Evolutionary conservation across 1,140 invertebrate species (phyloP).

Genomic region (Orchesella cincta): DNA sequence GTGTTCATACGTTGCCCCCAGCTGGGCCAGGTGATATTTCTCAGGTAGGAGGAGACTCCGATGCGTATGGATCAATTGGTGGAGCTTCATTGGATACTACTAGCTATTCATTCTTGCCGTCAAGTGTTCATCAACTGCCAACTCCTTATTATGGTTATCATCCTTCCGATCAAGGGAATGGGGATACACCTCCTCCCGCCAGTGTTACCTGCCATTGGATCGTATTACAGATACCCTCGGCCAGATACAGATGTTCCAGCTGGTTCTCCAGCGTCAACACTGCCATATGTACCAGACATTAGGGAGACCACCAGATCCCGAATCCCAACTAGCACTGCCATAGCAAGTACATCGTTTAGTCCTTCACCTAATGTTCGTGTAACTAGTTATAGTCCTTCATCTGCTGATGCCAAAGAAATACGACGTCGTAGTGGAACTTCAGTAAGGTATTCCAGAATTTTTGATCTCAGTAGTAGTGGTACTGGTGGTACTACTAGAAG

Average conservation of each 20-base stretch:
- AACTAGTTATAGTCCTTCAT: constrained; percentile 27
- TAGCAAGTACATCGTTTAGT: background rate
- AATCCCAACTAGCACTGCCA: constrained; percentile 26
- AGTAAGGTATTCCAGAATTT: constrained; percentile 35
- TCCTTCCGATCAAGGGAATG: constrained; percentile 32
- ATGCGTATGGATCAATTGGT: constrained; percentile 5
- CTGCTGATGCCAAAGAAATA: constrained; percentile 36
- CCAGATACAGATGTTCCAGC: constrained; percentile 42
- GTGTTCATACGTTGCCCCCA: constrained; percentile 33
- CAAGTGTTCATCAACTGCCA: constrained; percentile 32
- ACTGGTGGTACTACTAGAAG: background rate
- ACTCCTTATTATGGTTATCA: constrained; percentile 34
- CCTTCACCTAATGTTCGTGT: constrained; percentile 4
- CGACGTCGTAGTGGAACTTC: constrained; percentile 24
- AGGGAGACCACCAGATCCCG: constrained; percentile 28
- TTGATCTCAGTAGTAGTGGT: constrained; percentile 31
- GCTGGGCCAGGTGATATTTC: constrained; percentile 2
- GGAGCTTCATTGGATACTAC: constrained; percentile 10
- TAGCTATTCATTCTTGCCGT: background rate
- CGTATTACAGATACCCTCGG: constrained; percentile 45
- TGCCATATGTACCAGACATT: constrained; percentile 32
- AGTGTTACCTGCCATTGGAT: constrained; percentile 32
- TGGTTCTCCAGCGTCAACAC: constrained; percentile 28
- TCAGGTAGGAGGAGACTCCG: background rate
- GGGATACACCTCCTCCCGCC: constrained; percentile 38